phyloP scores from a whole-genome alignment of 2,113 vertebrate genomes.

The Paraplagusia blochii region DNA sequence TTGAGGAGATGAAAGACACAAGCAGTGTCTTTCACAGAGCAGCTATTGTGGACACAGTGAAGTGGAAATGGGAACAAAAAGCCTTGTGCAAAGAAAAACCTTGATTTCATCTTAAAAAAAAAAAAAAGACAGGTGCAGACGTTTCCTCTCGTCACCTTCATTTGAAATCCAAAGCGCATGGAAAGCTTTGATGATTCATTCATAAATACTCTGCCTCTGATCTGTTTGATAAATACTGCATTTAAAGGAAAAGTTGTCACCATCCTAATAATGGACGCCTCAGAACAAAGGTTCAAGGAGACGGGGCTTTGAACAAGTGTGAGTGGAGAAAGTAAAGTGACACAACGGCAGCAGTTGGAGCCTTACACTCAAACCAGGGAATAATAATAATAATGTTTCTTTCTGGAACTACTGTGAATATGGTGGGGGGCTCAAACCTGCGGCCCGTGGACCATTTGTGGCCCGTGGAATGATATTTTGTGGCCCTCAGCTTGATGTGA shows the following conservation, averaged over 20 bases:
- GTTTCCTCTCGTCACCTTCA: conserved; percentile 31
- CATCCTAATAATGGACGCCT: conserved; percentile 44
- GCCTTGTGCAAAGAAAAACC: conserved; percentile 31
- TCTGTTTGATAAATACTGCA: conserved; percentile 50
- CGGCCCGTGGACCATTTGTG: too few species aligned
- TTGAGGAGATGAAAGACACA: conserved; percentile 70
- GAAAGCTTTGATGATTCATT: conserved; percentile 64
- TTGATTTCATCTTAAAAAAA: conserved; percentile 45
- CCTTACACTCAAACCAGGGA: not conserved
- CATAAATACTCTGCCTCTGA: conserved; percentile 57
- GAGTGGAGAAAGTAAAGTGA: not conserved
- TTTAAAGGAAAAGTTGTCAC: conserved; percentile 40
- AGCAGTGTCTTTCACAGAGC: conserved; percentile 58
- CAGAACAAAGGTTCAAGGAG: conserved; percentile 4
- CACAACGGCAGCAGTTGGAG: conserved; percentile 5
- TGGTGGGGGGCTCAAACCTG: too few species aligned
- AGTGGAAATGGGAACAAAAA: conserved; percentile 62
- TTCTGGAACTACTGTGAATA: not conserved
- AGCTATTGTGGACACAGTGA: conserved; percentile 53
- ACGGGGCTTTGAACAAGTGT: conserved; percentile 35
- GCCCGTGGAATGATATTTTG: too few species aligned
- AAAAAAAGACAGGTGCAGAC: conserved; percentile 38
- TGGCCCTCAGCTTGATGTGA: too few species aligned
- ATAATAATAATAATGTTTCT: too few species aligned
- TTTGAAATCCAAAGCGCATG: conserved; percentile 43